A percentile compares a stretch with the other conserved stretches of the same genome.
Evolutionary conservation across 2,113 vertebrate species (phyloP).

Genomic region (Anarhynchus alexandrinus): DNA sequence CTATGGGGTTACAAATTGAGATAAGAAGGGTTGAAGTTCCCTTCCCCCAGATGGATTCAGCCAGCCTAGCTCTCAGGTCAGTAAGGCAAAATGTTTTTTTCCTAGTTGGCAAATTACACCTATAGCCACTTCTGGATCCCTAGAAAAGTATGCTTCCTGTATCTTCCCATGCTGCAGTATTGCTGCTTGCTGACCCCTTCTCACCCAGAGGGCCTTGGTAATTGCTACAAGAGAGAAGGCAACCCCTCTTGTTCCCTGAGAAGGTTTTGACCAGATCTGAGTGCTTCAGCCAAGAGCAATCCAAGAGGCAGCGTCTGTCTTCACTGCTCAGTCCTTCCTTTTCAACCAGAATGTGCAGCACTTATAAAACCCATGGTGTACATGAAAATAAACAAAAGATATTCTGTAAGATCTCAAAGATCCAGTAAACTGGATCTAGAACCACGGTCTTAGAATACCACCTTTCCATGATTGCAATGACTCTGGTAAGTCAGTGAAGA

Average conservation of each 20-base stretch:
- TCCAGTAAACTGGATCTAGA: not conserved
- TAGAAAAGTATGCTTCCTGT: not conserved
- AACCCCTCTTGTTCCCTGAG: rapidly evolving
- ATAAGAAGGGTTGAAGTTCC: not conserved
- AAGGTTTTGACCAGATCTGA: not conserved
- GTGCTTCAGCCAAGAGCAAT: not conserved
- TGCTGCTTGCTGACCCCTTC: not conserved
- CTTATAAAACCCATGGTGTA: not conserved
- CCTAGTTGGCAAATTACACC: not conserved
- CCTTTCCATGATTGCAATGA: not conserved
- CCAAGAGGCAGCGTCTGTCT: not conserved
- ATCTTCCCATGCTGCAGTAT: not conserved
- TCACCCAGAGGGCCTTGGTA: not conserved
- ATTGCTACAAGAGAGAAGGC: not conserved
- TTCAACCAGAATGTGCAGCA: not conserved
- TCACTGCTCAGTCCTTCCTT: not conserved
- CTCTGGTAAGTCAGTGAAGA: not conserved
- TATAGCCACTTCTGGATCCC: not conserved
- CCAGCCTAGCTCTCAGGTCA: not conserved
- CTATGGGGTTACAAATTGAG: not conserved
- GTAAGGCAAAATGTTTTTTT: not conserved
- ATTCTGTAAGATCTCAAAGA: not conserved
- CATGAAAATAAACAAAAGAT: not conserved
- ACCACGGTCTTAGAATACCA: not conserved
- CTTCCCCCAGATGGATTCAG: not conserved